Base-by-base conservation (phyloP, 2,797 vertebrate species). In the Alauda arvensis region DNA sequence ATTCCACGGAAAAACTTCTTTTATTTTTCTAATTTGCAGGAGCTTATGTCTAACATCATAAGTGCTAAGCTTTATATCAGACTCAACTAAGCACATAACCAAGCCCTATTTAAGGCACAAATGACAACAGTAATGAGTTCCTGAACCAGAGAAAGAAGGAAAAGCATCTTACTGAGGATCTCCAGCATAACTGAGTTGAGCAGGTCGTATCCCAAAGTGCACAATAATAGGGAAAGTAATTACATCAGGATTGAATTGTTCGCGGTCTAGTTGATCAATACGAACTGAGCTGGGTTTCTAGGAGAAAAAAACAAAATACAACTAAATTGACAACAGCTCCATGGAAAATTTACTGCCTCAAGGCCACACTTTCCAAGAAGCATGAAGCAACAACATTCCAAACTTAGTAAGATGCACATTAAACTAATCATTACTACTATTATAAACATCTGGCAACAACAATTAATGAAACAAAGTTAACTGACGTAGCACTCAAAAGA, bases 141-240 rank as follows among this genome's bases (percentile, higher is more conserved):
- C 56, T 70, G 85, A 94, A 92, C 5, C 20, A 92, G 94, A 93
- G 46, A 86, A 88, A 74, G 17, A 95, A 93, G 8, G 69, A 95
- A 95, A 84, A 92, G 70, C 87, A 93, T 96, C 99, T 99, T 98
- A 99, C 99, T 99, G 99, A 57, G 99, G 99, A 96, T 99, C 99
- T 96, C 99, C 99, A 39, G 99, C 99, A 62, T 99, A 99, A 97
- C 99, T 99, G 95, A 99, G 98, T 93, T 99, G 99, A 94, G 99
- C 99, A 12, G 99, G 99, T 74, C 99, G 97, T 95, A 99, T 99
- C 63, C 99, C 99, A 23, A 99, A 99, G 92, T 99, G 99, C 45
- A 99, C 99, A 60, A 99, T 99, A 96, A 99, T 99, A 72, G 99
- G 99, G 95, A 99, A 99, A 90, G 99, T 99, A 97, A 99, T 99